Evolutionary conservation across 1,140 invertebrate genomes (phyloP).

Genomic region (Trachelipus rathkii): DNA sequence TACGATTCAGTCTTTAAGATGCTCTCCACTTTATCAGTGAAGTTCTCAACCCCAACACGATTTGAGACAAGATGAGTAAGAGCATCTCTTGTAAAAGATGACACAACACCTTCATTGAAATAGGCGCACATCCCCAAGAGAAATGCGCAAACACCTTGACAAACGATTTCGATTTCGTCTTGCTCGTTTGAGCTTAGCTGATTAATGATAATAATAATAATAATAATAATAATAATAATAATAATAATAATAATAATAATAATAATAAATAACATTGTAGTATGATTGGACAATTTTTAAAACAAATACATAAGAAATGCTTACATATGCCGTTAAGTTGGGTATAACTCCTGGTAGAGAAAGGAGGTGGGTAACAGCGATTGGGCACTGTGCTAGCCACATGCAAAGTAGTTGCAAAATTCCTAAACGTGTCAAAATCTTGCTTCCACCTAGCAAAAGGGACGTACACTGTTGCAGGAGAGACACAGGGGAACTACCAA

Average conservation of each 20-base stretch:
- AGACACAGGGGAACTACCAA: slow-evolving; percentile 76
- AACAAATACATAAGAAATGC: slow-evolving; percentile 35
- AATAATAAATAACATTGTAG: neutral
- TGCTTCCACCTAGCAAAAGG: slow-evolving; percentile 60
- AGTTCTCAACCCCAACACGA: slow-evolving; percentile 84
- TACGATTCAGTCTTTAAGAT: slow-evolving; percentile 87
- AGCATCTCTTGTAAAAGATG: slow-evolving; percentile 71
- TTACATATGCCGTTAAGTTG: slow-evolving; percentile 73
- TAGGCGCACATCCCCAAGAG: slow-evolving; percentile 87
- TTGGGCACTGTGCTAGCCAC: slow-evolving; percentile 81
- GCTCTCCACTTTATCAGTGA: slow-evolving; percentile 77
- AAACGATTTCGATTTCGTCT: slow-evolving; percentile 76
- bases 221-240: neutral
- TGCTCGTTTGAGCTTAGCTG: slow-evolving; percentile 57
- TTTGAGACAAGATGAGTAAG: slow-evolving; percentile 82
- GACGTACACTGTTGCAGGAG: slow-evolving; percentile 81
- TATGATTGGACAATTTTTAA: neutral
- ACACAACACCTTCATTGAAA: slow-evolving; percentile 83
- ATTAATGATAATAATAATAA: too few relatives aligned
- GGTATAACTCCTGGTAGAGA: slow-evolving; percentile 77
- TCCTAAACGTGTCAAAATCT: slow-evolving; percentile 80
- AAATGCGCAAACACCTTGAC: slow-evolving; percentile 90
- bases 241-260: neutral
- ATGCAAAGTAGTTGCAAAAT: slow-evolving; percentile 83
- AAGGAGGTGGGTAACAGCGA: slow-evolving; percentile 79